Conservation (phyloP, 2,797 vertebrate genomes). For the Thaleichthys pacificus region DNA sequence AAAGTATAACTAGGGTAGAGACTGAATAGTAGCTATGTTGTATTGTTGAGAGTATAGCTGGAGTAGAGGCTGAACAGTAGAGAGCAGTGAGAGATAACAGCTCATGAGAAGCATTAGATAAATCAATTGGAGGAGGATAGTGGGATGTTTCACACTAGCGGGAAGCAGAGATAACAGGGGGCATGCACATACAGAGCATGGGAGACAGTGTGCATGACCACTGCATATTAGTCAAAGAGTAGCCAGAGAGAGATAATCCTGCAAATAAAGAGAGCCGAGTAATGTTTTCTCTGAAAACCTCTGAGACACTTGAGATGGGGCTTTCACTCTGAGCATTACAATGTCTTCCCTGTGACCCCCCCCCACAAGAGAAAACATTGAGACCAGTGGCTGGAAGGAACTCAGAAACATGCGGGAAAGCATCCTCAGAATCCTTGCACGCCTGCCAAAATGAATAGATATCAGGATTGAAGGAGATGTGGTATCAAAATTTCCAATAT, state of each 20-base stretch:
- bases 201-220: neutral
- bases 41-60: no score
- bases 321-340: slow-evolving; percentile 83
- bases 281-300: slow-evolving; percentile 95
- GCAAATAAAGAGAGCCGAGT: slow-evolving; percentile 69
- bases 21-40: no score
- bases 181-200: neutral
- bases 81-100: no score
- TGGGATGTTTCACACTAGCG: slow-evolving; percentile 9
- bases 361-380: slow-evolving; percentile 68
- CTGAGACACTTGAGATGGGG: slow-evolving; percentile 81
- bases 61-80: no score
- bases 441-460: slow-evolving; percentile 95
- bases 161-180: neutral
- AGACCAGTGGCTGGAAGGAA: slow-evolving; percentile 78
- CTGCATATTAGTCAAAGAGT: neutral
- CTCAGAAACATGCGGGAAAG: slow-evolving; percentile 80
- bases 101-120: no score
- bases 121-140: no score
- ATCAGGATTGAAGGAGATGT: slow-evolving; percentile 62
- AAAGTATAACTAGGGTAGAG: no score
- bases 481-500: slow-evolving; percentile 96
- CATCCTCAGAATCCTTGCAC: slow-evolving; percentile 86
- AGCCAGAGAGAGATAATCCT: slow-evolving; percentile 42
- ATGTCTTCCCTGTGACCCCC: slow-evolving; percentile 76